Evolutionary conservation across 2,888 invertebrate species (phyloP), one percentile per base, ranked within the genome.

Genomic region (Stenoptilia bipunctidactyla): DNA sequence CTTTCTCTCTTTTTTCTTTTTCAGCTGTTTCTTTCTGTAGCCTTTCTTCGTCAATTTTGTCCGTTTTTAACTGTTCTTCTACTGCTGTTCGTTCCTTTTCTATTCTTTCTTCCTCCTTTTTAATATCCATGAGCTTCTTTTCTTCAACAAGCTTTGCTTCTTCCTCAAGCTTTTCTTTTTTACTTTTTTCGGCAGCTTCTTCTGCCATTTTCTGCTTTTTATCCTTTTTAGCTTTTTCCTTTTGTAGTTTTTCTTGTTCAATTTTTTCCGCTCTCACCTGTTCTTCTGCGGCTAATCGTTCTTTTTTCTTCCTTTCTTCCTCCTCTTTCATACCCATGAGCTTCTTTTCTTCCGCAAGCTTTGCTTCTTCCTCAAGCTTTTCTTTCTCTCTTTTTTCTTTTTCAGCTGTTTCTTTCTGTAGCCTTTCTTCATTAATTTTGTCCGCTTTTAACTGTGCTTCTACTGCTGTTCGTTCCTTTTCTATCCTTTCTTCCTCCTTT

Each of bases 301-400:
- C 42, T 27, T 41, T 47, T 15, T 49, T 37, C 15, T 48, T 44
- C 20, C 45, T 45, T 36, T 43, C 42, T 47, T 42, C 39, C 42
- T 46, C 15, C 40, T 46, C 37, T 8, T 49, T 34, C 41, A 46
- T 46, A 35, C 46, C 39, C 25, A 45, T 37, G 27, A 48, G 44
- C 30, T 44, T 45, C 33, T 42, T 41, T 47, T 42, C 37, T 43
- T 46, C 46, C 36, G 46, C 40, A 14, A 36, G 13, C 37, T 20
- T 40, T 35, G 15, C 42, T 38, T 25, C 39, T 44, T 40, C 27
- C 42, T n/a, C 47, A 40, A 37, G 25, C 13, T 37, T 41, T 34
- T 12, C 5, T 3, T 5, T 25, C 25, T 5, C 25, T 6, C 5
- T 40, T 45, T 44, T 15, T 41, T 42, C 42, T 45, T 45, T 40